These are phyloP conservation scores for Cottus gobio DNA, from an alignment of 2,113 vertebrate species.

Conservation along the genomic window DNA sequence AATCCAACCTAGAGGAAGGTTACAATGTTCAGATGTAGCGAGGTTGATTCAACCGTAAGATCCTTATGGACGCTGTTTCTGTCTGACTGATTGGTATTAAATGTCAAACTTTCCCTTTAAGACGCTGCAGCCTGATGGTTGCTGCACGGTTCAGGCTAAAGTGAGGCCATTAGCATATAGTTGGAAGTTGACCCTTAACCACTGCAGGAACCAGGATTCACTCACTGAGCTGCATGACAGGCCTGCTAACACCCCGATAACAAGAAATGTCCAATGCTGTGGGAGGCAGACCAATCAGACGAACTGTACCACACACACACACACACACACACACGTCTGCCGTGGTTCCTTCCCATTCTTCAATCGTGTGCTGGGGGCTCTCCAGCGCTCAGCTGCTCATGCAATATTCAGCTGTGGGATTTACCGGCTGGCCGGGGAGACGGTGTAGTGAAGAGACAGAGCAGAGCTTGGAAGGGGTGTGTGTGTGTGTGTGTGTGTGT, in stretches of 20 bases:
- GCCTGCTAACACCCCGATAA: conserved; percentile 19
- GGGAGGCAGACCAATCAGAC: not conserved
- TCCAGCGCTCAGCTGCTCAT: conserved; percentile 73
- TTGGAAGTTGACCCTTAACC: not conserved
- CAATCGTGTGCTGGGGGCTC: conserved; percentile 54
- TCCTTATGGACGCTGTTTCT: not conserved
- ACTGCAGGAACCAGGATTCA: not conserved
- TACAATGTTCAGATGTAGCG: not conserved
- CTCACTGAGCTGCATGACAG: not conserved
- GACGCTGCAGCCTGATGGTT: not conserved
- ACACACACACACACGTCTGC: conserved; percentile 35
- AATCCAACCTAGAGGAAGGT: not conserved
- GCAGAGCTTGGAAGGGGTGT: conserved; percentile 16
- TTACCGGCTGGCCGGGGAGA: conserved; percentile 59
- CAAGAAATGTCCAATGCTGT: conserved; percentile 18
- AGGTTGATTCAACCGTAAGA: not conserved
- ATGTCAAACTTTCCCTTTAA: not conserved
- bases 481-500: not conserved
- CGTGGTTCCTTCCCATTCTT: conserved; percentile 60
- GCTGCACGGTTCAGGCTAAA: not conserved
- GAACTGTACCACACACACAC: conserved; percentile 11
- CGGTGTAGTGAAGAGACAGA: conserved; percentile 56
- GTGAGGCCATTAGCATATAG: conserved; percentile 6
- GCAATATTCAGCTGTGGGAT: conserved; percentile 78
- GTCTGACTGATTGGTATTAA: not conserved